Evolutionary conservation across 2,888 invertebrate genomes (phyloP).

Genomic region (Sinelater perroti): DNA sequence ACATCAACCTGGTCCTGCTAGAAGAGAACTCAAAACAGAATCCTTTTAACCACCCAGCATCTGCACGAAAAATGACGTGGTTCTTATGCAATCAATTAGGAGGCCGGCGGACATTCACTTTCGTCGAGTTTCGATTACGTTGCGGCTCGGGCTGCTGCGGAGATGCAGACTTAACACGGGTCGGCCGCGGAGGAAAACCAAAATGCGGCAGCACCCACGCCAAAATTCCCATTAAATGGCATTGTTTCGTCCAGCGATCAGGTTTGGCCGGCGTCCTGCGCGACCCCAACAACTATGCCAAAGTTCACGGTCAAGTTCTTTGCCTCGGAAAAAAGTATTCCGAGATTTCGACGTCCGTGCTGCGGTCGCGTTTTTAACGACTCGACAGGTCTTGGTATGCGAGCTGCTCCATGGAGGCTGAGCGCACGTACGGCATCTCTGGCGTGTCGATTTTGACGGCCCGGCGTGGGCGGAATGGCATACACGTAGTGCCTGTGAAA

Average conservation of each 20-base stretch:
- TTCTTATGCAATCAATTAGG: too few species aligned
- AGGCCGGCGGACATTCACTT: too few species aligned
- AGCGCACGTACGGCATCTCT: not conserved
- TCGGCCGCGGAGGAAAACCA: conserved; percentile 8
- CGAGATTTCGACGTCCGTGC: not conserved
- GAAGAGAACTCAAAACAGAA: too few species aligned
- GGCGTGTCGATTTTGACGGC: not conserved
- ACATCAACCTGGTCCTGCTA: too few species aligned
- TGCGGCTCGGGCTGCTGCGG: too few species aligned
- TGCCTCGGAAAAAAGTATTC: conserved; percentile 4
- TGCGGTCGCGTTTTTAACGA: conserved; percentile 10
- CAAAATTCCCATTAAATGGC: conserved; percentile 40
- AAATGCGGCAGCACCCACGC: conserved; percentile 28
- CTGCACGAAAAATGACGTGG: too few species aligned
- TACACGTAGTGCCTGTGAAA: too few species aligned
- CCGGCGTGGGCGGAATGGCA: not conserved
- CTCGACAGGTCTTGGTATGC: not conserved
- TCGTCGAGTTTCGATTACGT: too few species aligned
- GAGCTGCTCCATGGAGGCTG: not conserved
- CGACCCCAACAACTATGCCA: conserved; percentile 42
- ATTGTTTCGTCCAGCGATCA: conserved; percentile 42
- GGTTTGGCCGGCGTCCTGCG: conserved; percentile 43
- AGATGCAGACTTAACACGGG: conserved; percentile 15
- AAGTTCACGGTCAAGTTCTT: conserved; percentile 46
- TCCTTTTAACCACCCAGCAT: too few species aligned